Evolutionary conservation across 2,797 vertebrate genomes (phyloP).

Genomic region (Hemibagrus guttatus): DNA sequence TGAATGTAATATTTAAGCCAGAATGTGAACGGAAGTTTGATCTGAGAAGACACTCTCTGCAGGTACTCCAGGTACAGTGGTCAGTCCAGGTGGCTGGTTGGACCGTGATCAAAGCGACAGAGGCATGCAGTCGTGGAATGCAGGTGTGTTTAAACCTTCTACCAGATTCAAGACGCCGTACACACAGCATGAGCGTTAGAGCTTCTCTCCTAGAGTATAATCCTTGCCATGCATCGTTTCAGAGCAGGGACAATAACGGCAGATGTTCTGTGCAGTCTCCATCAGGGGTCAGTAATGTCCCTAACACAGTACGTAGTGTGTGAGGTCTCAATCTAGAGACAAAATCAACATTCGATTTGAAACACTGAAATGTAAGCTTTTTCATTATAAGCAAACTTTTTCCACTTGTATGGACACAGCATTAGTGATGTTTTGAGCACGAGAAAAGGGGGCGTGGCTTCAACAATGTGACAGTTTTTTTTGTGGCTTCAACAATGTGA

Average conservation of each 20-base stretch:
- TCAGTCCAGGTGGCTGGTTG: background rate
- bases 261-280: background rate
- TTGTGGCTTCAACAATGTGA: too few species aligned
- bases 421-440: background rate
- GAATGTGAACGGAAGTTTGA: background rate
- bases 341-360: background rate
- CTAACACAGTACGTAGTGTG: background rate
- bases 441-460: background rate
- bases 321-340: background rate
- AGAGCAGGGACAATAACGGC: background rate
- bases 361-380: background rate
- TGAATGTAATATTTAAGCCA: background rate
- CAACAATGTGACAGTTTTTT: too few species aligned
- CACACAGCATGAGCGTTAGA: background rate
- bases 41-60: background rate
- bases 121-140: background rate
- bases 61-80: too few species aligned
- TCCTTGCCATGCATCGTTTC: background rate
- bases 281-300: background rate
- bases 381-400: too few species aligned
- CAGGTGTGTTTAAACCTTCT: background rate
- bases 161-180: background rate
- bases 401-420: background rate
- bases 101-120: constrained; percentile 13
- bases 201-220: background rate